Conservation (phyloP, 1,140 invertebrate genomes). For the Stegodyphus dumicola region DNA sequence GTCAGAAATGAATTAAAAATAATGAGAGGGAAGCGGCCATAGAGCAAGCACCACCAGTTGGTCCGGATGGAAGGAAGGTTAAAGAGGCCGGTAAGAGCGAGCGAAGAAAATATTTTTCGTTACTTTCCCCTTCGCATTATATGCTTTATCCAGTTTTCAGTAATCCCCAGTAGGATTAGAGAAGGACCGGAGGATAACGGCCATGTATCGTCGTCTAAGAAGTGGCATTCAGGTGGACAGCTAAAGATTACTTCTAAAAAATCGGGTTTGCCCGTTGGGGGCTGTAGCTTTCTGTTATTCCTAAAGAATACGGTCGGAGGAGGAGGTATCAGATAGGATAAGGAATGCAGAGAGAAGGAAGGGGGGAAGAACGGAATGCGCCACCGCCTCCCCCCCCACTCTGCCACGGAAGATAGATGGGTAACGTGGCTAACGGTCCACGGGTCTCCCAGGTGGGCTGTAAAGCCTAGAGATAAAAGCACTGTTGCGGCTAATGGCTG, state of each 20-base stretch:
- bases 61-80: slow-evolving; percentile 36
- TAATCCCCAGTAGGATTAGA: slow-evolving; percentile 54
- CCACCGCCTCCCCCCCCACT: not conserved
- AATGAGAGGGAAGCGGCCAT: slow-evolving; percentile 36
- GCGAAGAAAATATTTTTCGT: slow-evolving; percentile 50
- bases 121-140: slow-evolving; percentile 17
- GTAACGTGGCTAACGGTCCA: slow-evolving; percentile 55
- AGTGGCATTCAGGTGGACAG: slow-evolving; percentile 57
- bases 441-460: slow-evolving; percentile 50
- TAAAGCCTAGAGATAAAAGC: slow-evolving; percentile 59
- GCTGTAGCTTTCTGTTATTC: slow-evolving; percentile 60
- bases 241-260: slow-evolving; percentile 60
- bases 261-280: slow-evolving; percentile 52
- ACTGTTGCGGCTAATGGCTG: slow-evolving; percentile 59
- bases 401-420: slow-evolving; percentile 57
- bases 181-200: slow-evolving; percentile 46
- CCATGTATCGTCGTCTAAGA: slow-evolving; percentile 59
- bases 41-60: slow-evolving; percentile 34
- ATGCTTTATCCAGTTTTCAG: slow-evolving; percentile 58
- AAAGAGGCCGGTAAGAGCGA: slow-evolving; percentile 32
- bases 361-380: not conserved
- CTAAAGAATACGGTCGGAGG: slow-evolving; percentile 47
- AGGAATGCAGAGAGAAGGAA: slow-evolving; percentile 54
- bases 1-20: slow-evolving; percentile 61
- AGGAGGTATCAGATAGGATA: slow-evolving; percentile 34